These are phyloP conservation scores for Narcine bancroftii DNA, from an alignment of 2,113 vertebrate species.

Conservation along the genomic window DNA sequence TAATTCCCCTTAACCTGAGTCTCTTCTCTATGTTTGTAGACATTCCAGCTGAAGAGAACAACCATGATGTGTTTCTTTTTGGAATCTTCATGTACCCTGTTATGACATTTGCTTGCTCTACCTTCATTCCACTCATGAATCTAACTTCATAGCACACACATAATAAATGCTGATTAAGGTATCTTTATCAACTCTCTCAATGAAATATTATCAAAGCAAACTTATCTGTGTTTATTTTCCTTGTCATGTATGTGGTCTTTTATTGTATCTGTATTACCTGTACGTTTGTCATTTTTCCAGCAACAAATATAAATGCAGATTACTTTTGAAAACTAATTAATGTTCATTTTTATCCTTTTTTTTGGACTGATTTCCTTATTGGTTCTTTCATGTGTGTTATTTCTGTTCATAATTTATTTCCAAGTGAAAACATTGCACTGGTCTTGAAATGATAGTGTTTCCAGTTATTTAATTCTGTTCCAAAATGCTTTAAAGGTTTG, in stretches of 20 bases:
- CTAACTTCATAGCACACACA: conserved; percentile 16
- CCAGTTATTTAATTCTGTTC: not conserved
- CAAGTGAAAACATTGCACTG: not conserved
- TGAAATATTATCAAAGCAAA: not conserved
- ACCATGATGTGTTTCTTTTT: not conserved
- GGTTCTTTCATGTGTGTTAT: not conserved
- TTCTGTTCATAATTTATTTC: not conserved
- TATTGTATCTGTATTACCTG: not conserved
- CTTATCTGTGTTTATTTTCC: conserved; percentile 23
- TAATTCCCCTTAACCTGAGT: too few relatives aligned
- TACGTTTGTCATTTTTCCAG: not conserved
- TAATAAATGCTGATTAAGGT: conserved; percentile 20
- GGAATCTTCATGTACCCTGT: not conserved
- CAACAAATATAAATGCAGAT: not conserved
- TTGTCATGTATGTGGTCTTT: not conserved
- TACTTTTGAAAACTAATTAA: not conserved
- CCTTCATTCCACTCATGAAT: not conserved
- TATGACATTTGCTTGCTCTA: not conserved
- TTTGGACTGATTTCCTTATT: not conserved
- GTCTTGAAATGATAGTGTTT: not conserved
- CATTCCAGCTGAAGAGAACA: not conserved
- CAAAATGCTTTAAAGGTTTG: not conserved
- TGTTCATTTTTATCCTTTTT: not conserved
- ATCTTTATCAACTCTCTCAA: not conserved
- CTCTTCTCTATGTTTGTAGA: too few relatives aligned